phyloP scores from a whole-genome alignment of 2,113 vertebrate species.

The Petromus typicus region DNA sequence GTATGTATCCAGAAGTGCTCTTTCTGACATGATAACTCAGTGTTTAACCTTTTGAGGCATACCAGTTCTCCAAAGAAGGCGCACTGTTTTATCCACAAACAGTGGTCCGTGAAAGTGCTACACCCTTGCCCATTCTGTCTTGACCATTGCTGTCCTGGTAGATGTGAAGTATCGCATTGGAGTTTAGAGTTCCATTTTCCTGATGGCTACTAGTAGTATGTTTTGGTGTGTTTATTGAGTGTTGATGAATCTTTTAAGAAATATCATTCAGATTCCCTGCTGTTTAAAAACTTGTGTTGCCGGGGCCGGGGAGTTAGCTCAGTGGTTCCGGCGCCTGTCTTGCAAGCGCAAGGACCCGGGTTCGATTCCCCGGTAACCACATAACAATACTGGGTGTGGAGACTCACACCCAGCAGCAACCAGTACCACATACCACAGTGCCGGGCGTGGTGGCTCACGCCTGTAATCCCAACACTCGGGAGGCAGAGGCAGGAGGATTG shows the following conservation, averaged over 20 bases:
- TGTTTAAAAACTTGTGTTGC: too few species aligned
- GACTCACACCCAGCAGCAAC: too few species aligned
- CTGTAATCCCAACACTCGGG: too few species aligned
- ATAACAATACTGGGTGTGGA: too few species aligned
- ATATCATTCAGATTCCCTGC: neutral
- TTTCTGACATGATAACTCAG: neutral
- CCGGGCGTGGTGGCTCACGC: too few species aligned
- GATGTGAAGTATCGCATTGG: neutral
- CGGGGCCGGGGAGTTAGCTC: too few species aligned
- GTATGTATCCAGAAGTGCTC: neutral
- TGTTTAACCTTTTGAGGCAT: constrained; percentile 18
- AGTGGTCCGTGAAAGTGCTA: neutral
- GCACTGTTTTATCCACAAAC: neutral
- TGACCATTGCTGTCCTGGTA: neutral
- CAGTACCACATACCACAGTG: too few species aligned
- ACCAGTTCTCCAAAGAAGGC: constrained; percentile 8
- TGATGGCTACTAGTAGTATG: neutral
- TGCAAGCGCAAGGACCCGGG: too few species aligned
- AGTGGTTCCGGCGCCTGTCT: too few species aligned
- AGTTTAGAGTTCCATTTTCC: neutral
- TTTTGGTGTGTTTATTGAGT: neutral
- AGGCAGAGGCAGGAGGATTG: too few species aligned
- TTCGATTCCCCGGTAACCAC: too few species aligned
- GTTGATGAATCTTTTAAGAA: neutral
- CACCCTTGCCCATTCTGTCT: neutral